phyloP scores from a whole-genome alignment of 2,888 invertebrate genomes.

The Callimorpha dominula region DNA sequence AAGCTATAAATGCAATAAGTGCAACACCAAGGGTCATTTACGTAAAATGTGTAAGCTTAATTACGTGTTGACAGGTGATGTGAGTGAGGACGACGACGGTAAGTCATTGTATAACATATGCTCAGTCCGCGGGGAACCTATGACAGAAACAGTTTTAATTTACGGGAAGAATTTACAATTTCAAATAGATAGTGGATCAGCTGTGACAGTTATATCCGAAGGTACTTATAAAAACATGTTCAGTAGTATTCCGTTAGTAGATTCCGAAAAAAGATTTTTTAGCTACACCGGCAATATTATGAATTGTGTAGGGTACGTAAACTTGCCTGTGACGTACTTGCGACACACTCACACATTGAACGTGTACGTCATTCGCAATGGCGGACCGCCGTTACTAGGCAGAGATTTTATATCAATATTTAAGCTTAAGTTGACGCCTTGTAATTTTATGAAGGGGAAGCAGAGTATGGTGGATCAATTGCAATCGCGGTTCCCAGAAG shows the following conservation, averaged over 20 bases:
- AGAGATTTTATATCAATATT: no score
- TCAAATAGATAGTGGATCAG: conserved; percentile 6
- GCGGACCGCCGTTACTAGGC: no score
- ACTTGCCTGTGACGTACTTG: neutral
- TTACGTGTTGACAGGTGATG: no score
- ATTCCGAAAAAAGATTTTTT: neutral
- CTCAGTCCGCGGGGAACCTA: conserved; percentile 7
- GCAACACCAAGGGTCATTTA: conserved; percentile 11
- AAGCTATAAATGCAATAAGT: conserved; percentile 10
- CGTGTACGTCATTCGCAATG: neutral
- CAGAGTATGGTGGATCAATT: neutral
- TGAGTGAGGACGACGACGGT: no score
- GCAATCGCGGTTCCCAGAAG: no score
- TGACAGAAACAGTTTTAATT: conserved; percentile 5
- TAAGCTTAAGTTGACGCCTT: no score
- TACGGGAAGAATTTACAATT: neutral
- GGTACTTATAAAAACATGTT: conserved; percentile 8
- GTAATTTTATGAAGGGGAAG: no score
- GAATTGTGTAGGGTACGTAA: neutral
- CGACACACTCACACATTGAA: neutral
- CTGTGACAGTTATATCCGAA: conserved; percentile 8
- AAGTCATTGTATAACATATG: no score
- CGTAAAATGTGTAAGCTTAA: conserved; percentile 10
- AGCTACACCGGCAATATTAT: conserved; percentile 9
- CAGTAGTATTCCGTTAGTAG: conserved; percentile 1